Conservation (phyloP, 2,113 vertebrate genomes). For the Cynopterus brachyotis region DNA sequence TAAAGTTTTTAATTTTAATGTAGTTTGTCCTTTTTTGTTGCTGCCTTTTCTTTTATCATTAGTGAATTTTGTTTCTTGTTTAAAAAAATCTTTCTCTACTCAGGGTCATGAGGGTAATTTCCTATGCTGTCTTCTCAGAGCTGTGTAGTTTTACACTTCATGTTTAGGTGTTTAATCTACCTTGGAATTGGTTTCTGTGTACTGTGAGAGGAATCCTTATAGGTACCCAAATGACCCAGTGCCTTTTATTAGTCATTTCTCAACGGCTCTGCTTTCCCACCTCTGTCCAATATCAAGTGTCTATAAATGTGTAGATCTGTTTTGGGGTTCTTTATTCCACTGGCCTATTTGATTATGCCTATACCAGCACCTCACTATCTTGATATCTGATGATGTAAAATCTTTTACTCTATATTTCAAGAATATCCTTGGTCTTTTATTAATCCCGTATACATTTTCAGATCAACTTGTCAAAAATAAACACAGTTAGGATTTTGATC, state of each 20-base stretch:
- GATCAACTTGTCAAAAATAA: background rate
- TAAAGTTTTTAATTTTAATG: slow-evolving; percentile 11
- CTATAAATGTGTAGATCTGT: background rate
- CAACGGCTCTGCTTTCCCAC: background rate
- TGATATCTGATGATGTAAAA: background rate
- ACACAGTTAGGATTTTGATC: background rate
- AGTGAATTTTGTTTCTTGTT: background rate
- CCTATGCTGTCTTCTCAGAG: background rate
- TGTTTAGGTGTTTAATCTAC: background rate
- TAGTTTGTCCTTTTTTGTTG: background rate
- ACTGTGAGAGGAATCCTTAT: background rate
- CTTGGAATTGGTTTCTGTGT: background rate
- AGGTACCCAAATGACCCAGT: background rate
- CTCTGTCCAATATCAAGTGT: background rate
- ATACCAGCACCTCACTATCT: background rate
- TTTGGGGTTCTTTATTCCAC: background rate
- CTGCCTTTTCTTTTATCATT: background rate
- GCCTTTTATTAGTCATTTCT: slow-evolving; percentile 6
- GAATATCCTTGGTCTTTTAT: background rate
- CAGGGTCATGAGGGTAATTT: background rate
- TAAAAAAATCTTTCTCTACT: background rate
- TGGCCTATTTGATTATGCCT: background rate
- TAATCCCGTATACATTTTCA: background rate
- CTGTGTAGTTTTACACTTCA: background rate
- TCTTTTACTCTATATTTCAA: background rate